These are phyloP conservation scores for Epinotia brunnichana DNA, from an alignment of 2,888 invertebrate genomes.

Conservation along the genomic window DNA sequence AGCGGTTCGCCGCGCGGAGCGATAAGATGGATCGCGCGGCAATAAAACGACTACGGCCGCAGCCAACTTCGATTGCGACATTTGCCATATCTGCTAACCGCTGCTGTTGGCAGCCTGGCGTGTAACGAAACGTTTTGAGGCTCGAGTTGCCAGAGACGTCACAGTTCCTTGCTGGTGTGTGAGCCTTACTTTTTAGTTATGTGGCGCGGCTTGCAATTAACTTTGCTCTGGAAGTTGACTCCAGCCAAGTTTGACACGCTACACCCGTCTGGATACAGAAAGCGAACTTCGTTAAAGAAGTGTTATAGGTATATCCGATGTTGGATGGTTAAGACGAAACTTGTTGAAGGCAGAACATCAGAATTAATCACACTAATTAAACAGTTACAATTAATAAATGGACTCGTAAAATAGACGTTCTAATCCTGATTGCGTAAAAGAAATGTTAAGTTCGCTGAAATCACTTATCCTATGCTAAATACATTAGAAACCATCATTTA, in stretches of 20 bases:
- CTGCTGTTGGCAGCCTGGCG: slow-evolving; percentile 43
- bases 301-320: not conserved
- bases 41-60: slow-evolving; percentile 55
- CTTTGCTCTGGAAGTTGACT: slow-evolving; percentile 32
- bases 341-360: not conserved
- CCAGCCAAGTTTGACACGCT: slow-evolving; percentile 18
- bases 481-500: slow-evolving; percentile 15
- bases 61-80: slow-evolving; percentile 51
- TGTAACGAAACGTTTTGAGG: slow-evolving; percentile 21
- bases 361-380: not conserved
- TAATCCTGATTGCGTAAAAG: not conserved
- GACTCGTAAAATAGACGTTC: not conserved
- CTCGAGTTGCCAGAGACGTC: slow-evolving; percentile 19
- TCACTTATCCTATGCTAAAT: not conserved
- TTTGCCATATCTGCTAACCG: slow-evolving; percentile 50
- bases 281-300: slow-evolving; percentile 12
- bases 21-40: slow-evolving; percentile 53
- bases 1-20: slow-evolving; percentile 41
- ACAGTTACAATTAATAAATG: no score
- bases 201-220: slow-evolving; percentile 31
- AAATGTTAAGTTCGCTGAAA: not conserved
- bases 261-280: slow-evolving; percentile 24
- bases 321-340: not conserved
- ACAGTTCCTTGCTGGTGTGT: slow-evolving; percentile 12
- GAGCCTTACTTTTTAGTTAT: not conserved